phyloP scores from a whole-genome alignment of 2,797 vertebrate species.

The Acanthis flammea region DNA sequence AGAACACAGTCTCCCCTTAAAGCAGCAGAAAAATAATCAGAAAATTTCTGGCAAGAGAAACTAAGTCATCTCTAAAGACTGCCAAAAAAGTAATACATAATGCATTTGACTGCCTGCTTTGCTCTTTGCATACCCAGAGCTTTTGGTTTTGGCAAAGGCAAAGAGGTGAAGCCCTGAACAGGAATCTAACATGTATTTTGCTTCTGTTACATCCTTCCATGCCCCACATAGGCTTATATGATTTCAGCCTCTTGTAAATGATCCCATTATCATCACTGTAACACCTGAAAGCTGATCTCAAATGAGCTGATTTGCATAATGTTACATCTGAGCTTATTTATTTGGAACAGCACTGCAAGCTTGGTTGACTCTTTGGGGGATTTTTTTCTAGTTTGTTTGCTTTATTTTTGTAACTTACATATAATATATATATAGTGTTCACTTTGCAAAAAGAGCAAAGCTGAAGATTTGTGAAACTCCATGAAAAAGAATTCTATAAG shows the following conservation, averaged over 20 bases:
- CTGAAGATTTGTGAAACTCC: background rate
- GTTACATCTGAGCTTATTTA: background rate
- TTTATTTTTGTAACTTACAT: background rate
- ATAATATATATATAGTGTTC: background rate
- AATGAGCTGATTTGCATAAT: background rate
- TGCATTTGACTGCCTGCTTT: background rate
- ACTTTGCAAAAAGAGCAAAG: background rate
- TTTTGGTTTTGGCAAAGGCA: background rate
- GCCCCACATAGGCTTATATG: background rate
- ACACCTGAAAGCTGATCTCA: background rate
- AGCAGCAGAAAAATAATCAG: constrained; percentile 24
- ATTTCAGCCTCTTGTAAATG: background rate
- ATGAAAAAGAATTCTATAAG: background rate
- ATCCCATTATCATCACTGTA: background rate
- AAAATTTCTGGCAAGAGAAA: constrained; percentile 5
- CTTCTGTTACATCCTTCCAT: background rate
- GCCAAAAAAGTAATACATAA: background rate
- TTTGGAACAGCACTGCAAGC: background rate
- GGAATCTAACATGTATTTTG: background rate
- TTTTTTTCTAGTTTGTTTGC: background rate
- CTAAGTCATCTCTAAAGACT: background rate
- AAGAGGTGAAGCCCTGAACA: background rate
- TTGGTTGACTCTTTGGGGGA: background rate
- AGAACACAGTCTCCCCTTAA: background rate
- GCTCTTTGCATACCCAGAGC: background rate